A percentile compares a stretch with the other conserved stretches of the same genome.
These are phyloP conservation scores for Xerus inauris DNA, from an alignment of 2,113 vertebrate species.

Conservation along the genomic window DNA sequence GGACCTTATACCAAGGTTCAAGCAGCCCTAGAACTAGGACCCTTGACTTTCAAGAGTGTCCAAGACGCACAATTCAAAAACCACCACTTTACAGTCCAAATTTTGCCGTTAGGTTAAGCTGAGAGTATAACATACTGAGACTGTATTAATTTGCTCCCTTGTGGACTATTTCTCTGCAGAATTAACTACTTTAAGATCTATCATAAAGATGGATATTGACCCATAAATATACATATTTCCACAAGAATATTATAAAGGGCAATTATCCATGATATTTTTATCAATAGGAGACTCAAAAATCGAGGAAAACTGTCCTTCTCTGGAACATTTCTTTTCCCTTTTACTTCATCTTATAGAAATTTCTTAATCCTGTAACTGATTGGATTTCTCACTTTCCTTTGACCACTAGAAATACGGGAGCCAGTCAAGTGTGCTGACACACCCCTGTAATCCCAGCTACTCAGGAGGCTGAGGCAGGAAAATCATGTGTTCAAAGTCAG, in stretches of 20 bases:
- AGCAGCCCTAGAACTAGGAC: neutral
- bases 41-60: neutral
- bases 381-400: constrained; percentile 3
- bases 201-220: neutral
- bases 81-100: neutral
- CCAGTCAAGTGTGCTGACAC: no score
- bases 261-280: neutral
- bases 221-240: neutral
- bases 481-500: no score
- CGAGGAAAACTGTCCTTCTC: neutral
- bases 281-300: neutral
- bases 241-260: neutral
- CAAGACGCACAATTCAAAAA: neutral
- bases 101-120: neutral
- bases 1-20: neutral
- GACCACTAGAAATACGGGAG: neutral
- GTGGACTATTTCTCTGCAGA: neutral
- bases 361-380: neutral
- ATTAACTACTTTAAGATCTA: neutral
- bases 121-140: neutral
- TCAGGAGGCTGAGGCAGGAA: no score
- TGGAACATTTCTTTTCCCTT: neutral
- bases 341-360: neutral
- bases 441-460: no score
- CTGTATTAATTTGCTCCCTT: neutral